Evolutionary conservation across 2,888 invertebrate genomes (phyloP), one percentile per base, ranked within the genome.

Genomic region (Aleiodes alternator): DNA sequence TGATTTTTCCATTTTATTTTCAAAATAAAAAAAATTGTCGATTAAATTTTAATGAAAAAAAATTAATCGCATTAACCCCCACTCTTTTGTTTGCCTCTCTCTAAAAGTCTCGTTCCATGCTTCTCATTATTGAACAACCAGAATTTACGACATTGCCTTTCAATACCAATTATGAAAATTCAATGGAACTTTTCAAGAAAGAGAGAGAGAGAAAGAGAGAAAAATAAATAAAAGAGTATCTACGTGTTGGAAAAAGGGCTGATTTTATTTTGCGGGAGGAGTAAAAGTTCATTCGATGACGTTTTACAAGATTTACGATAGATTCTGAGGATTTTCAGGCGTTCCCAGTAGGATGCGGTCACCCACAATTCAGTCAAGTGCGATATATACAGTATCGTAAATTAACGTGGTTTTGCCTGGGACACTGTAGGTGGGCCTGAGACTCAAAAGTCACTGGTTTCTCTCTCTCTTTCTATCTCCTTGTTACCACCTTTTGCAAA

Each of bases 271-370:
- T 43, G 64, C 64, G 14, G 61, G 61, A 43, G 61, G 61, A 48
- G 48, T 43, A 43, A 64, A 48, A 43, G 64, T 64, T 43, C 64
- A 64, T 64, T 23, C 64, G 64, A 64, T 64, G 64, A 64, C 64
- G 48, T 64, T 64, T 64, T 23, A 23, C 23, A 23, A 71, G 80
- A 82, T 84, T 84, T 83, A 84, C 72, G 81, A 78, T 73, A 57
- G 76, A 79, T 83, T 82, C 78, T 81, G 56, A 51, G 77, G 56
- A 80, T 78, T 81, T 80, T 71, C 71, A 56, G 74, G 51, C 31
- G 51, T 80, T 78, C 76, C 51, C 79, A 48, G 79, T 80, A 80
- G 79, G 76, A 79, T 82, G 81, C 78, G 82, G 83, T 84, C 82
- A 82, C 79, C 82, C 81, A 80, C 80, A 77, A 73, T 73, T 64